phyloP scores from a whole-genome alignment of 2,113 vertebrate genomes.

The Haplochromis burtoni region DNA sequence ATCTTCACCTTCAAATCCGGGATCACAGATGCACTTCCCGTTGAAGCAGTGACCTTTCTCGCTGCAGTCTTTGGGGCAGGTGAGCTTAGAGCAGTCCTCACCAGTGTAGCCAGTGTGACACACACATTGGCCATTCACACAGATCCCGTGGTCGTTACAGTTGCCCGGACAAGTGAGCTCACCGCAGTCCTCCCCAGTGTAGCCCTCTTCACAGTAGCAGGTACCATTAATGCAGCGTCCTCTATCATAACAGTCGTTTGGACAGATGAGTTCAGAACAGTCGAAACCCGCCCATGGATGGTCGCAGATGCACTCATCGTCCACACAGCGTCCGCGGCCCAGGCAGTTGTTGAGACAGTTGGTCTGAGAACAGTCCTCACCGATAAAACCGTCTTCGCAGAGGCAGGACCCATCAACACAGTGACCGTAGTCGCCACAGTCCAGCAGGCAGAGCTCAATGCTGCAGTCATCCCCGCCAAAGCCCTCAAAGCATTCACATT shows the following conservation, averaged over 20 bases:
- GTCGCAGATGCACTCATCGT: slow-evolving; percentile 83
- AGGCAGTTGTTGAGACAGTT: slow-evolving; percentile 88
- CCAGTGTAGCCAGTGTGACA: slow-evolving; percentile 82
- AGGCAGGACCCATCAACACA: slow-evolving; percentile 82
- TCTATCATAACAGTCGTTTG: slow-evolving; percentile 91
- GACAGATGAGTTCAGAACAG: slow-evolving; percentile 91
- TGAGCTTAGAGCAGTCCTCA: slow-evolving; percentile 79
- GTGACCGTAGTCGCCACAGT: slow-evolving; percentile 80
- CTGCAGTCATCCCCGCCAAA: slow-evolving; percentile 82
- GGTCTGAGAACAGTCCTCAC: slow-evolving; percentile 80
- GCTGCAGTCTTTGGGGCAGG: slow-evolving; percentile 82
- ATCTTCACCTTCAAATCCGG: slow-evolving; percentile 78
- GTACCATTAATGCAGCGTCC: slow-evolving; percentile 92
- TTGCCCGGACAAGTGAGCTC: slow-evolving; percentile 78
- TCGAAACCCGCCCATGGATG: slow-evolving; percentile 91
- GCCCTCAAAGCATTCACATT: slow-evolving; percentile 88
- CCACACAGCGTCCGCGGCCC: slow-evolving; percentile 81
- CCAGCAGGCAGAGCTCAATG: slow-evolving; percentile 76
- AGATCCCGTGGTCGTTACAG: slow-evolving; percentile 78
- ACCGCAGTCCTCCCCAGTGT: slow-evolving; percentile 84
- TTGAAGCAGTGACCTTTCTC: slow-evolving; percentile 79
- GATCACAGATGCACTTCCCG: slow-evolving; percentile 83
- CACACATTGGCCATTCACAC: slow-evolving; percentile 81
- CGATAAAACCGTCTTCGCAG: slow-evolving; percentile 82
- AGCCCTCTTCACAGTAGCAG: slow-evolving; percentile 88